A percentile compares a stretch with the other conserved stretches of the same genome.
Conservation (phyloP, 2,888 invertebrate genomes). For the Allacma fusca region DNA sequence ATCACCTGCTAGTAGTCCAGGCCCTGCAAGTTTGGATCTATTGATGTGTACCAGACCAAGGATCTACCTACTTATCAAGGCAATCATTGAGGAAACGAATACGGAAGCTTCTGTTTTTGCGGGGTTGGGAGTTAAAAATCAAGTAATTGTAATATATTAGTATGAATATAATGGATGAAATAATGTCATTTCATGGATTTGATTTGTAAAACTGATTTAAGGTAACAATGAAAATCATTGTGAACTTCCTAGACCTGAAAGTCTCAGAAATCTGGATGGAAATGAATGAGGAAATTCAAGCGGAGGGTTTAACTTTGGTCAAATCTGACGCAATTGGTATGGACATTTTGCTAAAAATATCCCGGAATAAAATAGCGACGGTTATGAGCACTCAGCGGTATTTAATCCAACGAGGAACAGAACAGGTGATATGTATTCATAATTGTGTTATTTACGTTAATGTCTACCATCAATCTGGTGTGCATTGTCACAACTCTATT, state of each 20-base stretch:
- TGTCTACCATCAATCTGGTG: no score
- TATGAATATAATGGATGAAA: no score
- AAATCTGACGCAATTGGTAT: conserved; percentile 43
- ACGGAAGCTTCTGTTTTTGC: conserved; percentile 57
- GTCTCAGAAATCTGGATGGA: conserved; percentile 54
- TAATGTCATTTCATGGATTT: no score
- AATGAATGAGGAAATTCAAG: conserved; percentile 48
- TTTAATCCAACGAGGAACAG: conserved; percentile 51
- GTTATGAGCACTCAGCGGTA: conserved; percentile 56
- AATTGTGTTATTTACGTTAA: neutral
- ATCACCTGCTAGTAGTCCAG: conserved; percentile 30
- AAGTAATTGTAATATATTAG: conserved; percentile 44
- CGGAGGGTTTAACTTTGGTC: conserved; percentile 37
- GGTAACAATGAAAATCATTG: conserved; percentile 59
- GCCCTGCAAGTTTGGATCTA: conserved; percentile 52
- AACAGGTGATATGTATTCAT: conserved; percentile 45
- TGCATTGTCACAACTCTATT: neutral
- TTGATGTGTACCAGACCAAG: conserved; percentile 53
- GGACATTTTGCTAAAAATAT: conserved; percentile 40
- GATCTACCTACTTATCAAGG: conserved; percentile 56
- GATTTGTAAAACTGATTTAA: conserved; percentile 23
- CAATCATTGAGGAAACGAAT: conserved; percentile 54
- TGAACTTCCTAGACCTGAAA: conserved; percentile 57
- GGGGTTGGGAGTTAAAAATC: conserved; percentile 56
- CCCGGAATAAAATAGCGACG: conserved; percentile 52